A percentile compares a stretch with the other conserved stretches of the same genome.
Conservation (phyloP, 2,113 vertebrate species). For the Petroica traversi region DNA sequence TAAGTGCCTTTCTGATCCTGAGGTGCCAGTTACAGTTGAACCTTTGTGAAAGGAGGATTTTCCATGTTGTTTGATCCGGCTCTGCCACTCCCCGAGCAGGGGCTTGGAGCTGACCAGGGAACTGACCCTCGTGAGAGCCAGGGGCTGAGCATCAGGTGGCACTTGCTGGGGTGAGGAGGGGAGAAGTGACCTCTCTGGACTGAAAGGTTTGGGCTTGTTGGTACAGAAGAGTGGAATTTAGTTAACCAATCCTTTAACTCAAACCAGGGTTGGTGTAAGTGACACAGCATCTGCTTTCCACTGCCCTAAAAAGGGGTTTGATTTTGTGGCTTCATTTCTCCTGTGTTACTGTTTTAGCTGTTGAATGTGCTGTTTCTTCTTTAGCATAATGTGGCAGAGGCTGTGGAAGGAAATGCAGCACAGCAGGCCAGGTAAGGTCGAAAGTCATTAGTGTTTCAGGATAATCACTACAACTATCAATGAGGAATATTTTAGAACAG, state of each 20-base stretch:
- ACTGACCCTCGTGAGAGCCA: accelerated
- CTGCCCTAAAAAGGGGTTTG: background rate
- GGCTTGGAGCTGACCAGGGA: background rate
- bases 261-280: background rate
- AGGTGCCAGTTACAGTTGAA: background rate
- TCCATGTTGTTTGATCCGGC: accelerated
- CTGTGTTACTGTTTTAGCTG: background rate
- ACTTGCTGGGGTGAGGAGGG: background rate
- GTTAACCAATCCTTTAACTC: background rate
- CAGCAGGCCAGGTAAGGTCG: background rate
- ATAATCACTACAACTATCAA: background rate
- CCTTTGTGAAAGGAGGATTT: background rate
- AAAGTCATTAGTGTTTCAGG: background rate
- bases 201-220: background rate
- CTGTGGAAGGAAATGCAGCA: background rate
- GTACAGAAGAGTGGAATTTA: background rate
- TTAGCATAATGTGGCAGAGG: background rate
- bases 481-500: background rate
- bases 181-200: accelerated
- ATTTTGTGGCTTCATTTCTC: background rate
- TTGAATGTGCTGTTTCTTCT: background rate
- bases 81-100: background rate
- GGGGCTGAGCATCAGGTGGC: background rate
- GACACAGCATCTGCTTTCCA: background rate
- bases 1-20: constrained; percentile 47